phyloP scores from a whole-genome alignment of 2,113 vertebrate species.

The Corydoras maculifer region DNA sequence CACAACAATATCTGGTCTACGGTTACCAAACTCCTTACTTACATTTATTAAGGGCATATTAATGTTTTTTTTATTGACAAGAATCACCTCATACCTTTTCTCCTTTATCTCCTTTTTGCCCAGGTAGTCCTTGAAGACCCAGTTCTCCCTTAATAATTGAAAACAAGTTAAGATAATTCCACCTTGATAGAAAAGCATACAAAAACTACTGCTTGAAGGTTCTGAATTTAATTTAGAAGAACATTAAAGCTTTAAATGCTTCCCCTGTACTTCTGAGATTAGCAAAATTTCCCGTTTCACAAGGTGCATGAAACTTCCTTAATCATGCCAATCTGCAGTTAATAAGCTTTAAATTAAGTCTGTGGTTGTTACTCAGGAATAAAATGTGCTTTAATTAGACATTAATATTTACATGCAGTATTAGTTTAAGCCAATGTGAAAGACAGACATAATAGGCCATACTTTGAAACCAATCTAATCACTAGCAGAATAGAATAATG shows the following conservation, averaged over 20 bases:
- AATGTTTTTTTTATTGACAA: constrained; percentile 3
- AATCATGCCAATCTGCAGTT: constrained; percentile 31
- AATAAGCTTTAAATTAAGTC: constrained; percentile 29
- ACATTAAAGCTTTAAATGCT: too few relatives aligned
- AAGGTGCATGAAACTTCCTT: not conserved
- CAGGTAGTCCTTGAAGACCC: constrained; percentile 71
- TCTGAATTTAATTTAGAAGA: too few relatives aligned
- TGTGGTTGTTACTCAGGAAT: constrained; percentile 38
- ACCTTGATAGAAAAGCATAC: too few relatives aligned
- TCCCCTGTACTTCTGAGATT: too few relatives aligned
- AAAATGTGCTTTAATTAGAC: constrained; percentile 47
- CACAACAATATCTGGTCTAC: too few relatives aligned
- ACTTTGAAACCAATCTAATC: not conserved
- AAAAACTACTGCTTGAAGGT: too few relatives aligned
- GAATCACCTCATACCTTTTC: constrained; percentile 66
- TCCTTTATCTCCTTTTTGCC: constrained; percentile 74
- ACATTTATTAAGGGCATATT: not conserved
- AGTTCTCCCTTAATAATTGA: constrained; percentile 69
- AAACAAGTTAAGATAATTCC: constrained; percentile 1
- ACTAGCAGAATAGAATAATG: constrained; percentile 40
- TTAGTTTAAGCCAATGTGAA: constrained; percentile 8
- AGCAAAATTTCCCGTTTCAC: too few relatives aligned
- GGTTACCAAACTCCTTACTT: too few relatives aligned
- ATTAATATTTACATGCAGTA: constrained; percentile 43
- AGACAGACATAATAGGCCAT: not conserved